A percentile compares a stretch with the other conserved stretches of the same genome.
These are phyloP conservation scores for Herpetotheres cachinnans DNA, from an alignment of 2,113 vertebrate species.

Conservation along the genomic window DNA sequence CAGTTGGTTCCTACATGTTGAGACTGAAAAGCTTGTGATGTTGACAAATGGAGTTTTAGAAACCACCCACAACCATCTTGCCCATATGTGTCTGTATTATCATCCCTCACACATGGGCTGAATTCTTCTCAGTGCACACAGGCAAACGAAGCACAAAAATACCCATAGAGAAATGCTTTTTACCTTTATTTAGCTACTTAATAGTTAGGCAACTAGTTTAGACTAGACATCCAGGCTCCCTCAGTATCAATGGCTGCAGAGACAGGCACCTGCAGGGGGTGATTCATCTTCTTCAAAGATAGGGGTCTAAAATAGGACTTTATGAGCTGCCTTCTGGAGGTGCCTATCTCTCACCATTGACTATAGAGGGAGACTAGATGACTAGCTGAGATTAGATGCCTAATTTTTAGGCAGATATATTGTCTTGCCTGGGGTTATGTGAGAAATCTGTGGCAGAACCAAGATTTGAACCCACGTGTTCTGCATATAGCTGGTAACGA, in stretches of 20 bases:
- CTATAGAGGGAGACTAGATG: conserved; percentile 63
- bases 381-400: conserved; percentile 61
- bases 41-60: not conserved
- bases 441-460: conserved; percentile 9
- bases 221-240: conserved; percentile 42
- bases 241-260: not conserved
- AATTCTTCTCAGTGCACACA: not conserved
- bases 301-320: not conserved
- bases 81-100: not conserved
- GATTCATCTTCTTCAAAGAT: conserved; percentile 65
- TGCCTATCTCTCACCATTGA: conserved; percentile 37
- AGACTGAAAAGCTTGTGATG: not conserved
- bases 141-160: not conserved
- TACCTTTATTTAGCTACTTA: conserved; percentile 7
- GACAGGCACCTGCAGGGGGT: conserved; percentile 38
- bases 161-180: not conserved
- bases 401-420: conserved; percentile 55
- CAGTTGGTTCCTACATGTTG: not conserved
- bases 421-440: conserved; percentile 34
- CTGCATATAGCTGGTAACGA: not conserved
- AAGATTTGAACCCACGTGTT: not conserved
- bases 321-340: conserved; percentile 21
- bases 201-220: not conserved
- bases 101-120: not conserved
- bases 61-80: not conserved